Percentiles rank a stretch among this genome's conserved stretches.
These are phyloP conservation scores for Cephus pulcher DNA, from an alignment of 2,888 invertebrate species.

Conservation along the genomic window DNA sequence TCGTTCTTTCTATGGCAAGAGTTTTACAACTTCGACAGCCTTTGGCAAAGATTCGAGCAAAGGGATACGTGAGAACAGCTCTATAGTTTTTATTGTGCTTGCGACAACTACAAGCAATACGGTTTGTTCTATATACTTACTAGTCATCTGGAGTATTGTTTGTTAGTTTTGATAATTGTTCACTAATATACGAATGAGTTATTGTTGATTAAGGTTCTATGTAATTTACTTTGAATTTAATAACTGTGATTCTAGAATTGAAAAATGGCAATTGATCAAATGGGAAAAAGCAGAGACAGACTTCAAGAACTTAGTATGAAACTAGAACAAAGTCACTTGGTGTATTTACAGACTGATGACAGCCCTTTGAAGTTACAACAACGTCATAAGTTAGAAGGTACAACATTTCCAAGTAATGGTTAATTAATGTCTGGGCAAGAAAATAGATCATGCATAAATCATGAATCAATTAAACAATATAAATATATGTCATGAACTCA, in stretches of 20 bases:
- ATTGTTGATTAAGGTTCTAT: not conserved
- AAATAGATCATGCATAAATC: not conserved
- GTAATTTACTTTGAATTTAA: not conserved
- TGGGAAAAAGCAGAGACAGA: constrained; percentile 65
- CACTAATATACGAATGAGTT: not conserved
- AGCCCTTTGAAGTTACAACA: constrained; percentile 82
- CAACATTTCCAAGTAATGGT: constrained; percentile 16
- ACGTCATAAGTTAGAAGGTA: constrained; percentile 83
- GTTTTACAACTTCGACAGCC: not conserved
- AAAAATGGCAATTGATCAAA: constrained; percentile 54
- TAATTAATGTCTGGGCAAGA: constrained; percentile 1
- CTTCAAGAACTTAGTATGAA: constrained; percentile 78
- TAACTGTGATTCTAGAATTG: not conserved
- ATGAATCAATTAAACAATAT: not conserved
- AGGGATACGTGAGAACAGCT: not conserved
- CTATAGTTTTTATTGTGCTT: not conserved
- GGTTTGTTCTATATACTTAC: not conserved
- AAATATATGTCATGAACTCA: not conserved
- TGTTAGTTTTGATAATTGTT: not conserved
- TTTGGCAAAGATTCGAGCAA: not conserved
- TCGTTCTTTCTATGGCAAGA: not conserved
- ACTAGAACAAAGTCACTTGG: constrained; percentile 82
- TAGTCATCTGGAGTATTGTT: not conserved
- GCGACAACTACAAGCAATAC: not conserved
- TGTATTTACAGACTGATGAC: constrained; percentile 84